Evolutionary conservation across 1,140 invertebrate species (phyloP), one percentile per base, ranked within the genome.

Genomic region (Popillia japonica): DNA sequence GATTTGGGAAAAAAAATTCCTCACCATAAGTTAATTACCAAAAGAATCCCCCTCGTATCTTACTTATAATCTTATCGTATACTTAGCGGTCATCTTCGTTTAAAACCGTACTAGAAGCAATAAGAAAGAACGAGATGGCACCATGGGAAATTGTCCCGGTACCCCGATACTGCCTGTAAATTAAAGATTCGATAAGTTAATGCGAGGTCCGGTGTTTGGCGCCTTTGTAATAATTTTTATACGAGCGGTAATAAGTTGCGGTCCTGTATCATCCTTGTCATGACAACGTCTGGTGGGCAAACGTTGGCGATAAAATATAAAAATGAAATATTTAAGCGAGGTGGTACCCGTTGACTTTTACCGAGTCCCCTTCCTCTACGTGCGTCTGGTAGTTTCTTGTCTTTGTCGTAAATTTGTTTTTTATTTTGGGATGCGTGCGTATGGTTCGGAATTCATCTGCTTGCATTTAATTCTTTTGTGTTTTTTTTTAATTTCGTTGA

Each of bases 151-250:
- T 40, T 23, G 59, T 42, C 40, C 40, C 40, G 40, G 27, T 20
- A 17, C 48, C 48, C 48, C 48, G 14, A 17, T 55, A 55, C 48
- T 20, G 75, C 64, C 77, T 79, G 76, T 76, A 81, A 77, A 78
- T 78, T 79, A 80, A 83, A 81, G 78, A 79, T 80, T 79, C 79
- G 77, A 72, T 79, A 78, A 79, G 75, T 76, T 81, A 83, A 83
- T 83, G 82, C 82, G 78, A 79, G 80, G 78, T 80, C 78, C 77
- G 75, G 75, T 82, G 80, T 80, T 82, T 83, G 80, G 82, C 83
- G 83, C 83, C 83, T 83, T 81, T 80, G 82, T 83, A 83, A 83
- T 83, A 83, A 83, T 83, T 83, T 83, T 79, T 80, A 77, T 76
- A 81, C 81, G 79, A 79, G 81, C 61, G 77, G 75, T 83, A 82